Evolutionary conservation across 2,797 vertebrate species (phyloP).

Genomic region (Holocentrus rufus): DNA sequence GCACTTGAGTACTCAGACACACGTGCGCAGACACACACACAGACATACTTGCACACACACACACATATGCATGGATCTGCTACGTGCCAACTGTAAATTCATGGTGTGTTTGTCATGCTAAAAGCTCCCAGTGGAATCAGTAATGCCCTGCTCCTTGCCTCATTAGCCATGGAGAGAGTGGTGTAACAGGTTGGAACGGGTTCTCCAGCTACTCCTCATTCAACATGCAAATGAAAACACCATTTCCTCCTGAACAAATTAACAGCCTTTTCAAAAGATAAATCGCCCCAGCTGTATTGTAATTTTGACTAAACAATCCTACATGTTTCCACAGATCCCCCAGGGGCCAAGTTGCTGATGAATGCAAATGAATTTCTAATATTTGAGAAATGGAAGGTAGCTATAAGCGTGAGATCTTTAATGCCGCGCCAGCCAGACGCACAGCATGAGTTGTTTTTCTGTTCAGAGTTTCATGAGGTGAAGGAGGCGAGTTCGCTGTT

Average conservation of each 20-base stretch:
- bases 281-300: slow-evolving; percentile 83
- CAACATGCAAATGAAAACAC: slow-evolving; percentile 83
- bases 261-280: slow-evolving; percentile 84
- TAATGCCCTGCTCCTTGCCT: slow-evolving; percentile 70
- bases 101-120: slow-evolving; percentile 76
- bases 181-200: slow-evolving; percentile 77
- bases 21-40: neutral
- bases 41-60: neutral
- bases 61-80: slow-evolving; percentile 27
- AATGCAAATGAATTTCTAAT: slow-evolving; percentile 78
- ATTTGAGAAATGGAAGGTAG: slow-evolving; percentile 65
- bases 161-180: slow-evolving; percentile 74
- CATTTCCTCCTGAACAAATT: slow-evolving; percentile 81
- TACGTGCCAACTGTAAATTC: slow-evolving; percentile 62
- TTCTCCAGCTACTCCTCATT: slow-evolving; percentile 78
- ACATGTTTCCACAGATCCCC: slow-evolving; percentile 73
- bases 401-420: slow-evolving; percentile 49
- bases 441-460: slow-evolving; percentile 29
- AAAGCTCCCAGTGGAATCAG: slow-evolving; percentile 65
- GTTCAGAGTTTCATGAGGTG: slow-evolving; percentile 39
- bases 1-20: slow-evolving; percentile 1
- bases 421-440: slow-evolving; percentile 43
- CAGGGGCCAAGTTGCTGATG: slow-evolving; percentile 72
- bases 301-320: slow-evolving; percentile 82
- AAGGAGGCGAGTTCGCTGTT: slow-evolving; percentile 6